A percentile compares a stretch with the other conserved stretches of the same genome.
These are phyloP conservation scores for Hybos culiciformis DNA, from an alignment of 2,888 invertebrate genomes.

Conservation along the genomic window DNA sequence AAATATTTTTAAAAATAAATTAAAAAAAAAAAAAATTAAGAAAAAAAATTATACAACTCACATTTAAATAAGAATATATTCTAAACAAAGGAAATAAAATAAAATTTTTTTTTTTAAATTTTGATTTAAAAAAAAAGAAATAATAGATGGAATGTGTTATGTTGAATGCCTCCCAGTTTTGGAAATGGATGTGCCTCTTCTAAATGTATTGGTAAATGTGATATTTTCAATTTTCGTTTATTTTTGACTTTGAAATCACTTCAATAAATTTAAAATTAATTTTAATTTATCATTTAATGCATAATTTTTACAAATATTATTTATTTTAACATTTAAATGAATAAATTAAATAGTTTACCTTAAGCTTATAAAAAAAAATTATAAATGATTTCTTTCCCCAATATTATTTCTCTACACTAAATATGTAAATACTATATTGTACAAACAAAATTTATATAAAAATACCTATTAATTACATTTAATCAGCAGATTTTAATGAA, in stretches of 20 bases:
- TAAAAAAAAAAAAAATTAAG: constrained; percentile 7
- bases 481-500: no score
- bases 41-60: constrained; percentile 1
- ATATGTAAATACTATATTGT: no score
- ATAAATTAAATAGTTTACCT: no score
- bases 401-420: no score
- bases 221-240: constrained; percentile 23
- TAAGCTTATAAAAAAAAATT: no score
- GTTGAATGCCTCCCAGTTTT: constrained; percentile 23
- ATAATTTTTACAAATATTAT: constrained; percentile 6
- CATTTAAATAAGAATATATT: background rate
- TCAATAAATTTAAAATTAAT: constrained; percentile 3
- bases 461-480: no score
- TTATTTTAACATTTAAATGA: no score
- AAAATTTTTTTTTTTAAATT: constrained; percentile 19
- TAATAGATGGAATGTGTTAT: constrained; percentile 22
- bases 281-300: constrained; percentile 4
- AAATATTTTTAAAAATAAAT: background rate
- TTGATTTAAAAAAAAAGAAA: no score
- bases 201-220: constrained; percentile 32
- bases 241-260: constrained; percentile 1
- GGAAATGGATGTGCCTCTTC: constrained; percentile 23
- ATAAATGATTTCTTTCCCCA: no score
- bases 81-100: constrained; percentile 7
- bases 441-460: no score